Conservation (phyloP, 2,797 vertebrate species). For the Miichthys miiuy region DNA sequence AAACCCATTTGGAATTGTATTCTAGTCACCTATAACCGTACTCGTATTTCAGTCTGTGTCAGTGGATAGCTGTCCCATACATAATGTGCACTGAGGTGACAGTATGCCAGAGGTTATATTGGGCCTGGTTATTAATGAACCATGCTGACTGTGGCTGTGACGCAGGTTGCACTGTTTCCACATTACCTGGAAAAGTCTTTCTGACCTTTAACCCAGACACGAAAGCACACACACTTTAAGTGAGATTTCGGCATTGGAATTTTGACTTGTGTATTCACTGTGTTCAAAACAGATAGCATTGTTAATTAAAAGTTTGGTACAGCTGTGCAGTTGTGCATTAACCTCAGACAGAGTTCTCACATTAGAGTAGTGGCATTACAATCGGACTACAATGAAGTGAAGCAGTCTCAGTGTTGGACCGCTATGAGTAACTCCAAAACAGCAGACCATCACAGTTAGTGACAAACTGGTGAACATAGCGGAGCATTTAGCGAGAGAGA, state of each 20-base stretch:
- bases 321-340: background rate
- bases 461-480: background rate
- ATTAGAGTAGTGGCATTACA: background rate
- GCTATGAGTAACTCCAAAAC: background rate
- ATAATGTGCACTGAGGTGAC: constrained; percentile 67
- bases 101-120: constrained; percentile 66
- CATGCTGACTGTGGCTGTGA: constrained; percentile 59
- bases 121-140: constrained; percentile 77
- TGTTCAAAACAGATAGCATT: no score
- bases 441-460: background rate
- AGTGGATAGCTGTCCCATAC: constrained; percentile 61
- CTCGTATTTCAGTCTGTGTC: constrained; percentile 65
- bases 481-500: background rate
- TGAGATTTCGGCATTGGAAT: constrained; percentile 9
- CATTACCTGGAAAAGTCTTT: constrained; percentile 71
- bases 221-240: constrained; percentile 10
- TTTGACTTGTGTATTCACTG: background rate
- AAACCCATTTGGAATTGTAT: constrained; percentile 36
- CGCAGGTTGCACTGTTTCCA: constrained; percentile 74
- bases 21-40: constrained; percentile 11
- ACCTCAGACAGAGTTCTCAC: background rate
- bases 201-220: constrained; percentile 59
- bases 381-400: background rate
- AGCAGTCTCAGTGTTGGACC: background rate
- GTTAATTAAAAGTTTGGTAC: no score